A percentile compares a stretch with the other conserved stretches of the same genome.
These are phyloP conservation scores for Lissonota sp. DNA, from an alignment of 2,888 invertebrate genomes.

Conservation along the genomic window DNA sequence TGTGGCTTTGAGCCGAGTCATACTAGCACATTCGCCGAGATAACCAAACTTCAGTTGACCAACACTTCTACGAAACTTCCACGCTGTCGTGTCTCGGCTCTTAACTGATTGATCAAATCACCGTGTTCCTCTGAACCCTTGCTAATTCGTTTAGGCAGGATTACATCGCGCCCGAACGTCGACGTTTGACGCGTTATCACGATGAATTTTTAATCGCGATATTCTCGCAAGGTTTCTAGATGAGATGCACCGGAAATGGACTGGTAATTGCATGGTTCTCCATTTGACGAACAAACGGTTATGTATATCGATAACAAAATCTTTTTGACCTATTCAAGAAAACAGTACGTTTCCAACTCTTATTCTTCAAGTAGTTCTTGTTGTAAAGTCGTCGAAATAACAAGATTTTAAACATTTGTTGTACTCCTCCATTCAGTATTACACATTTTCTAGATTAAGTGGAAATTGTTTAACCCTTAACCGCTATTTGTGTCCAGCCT, in stretches of 20 bases:
- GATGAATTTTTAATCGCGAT: conserved; percentile 26
- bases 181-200: conserved; percentile 15
- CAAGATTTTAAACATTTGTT: too few species aligned
- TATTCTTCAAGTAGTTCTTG: too few species aligned
- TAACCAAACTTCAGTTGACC: conserved; percentile 38
- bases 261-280: conserved; percentile 17
- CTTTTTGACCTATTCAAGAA: too few species aligned
- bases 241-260: conserved; percentile 1
- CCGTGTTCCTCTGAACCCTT: too few species aligned
- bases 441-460: too few species aligned
- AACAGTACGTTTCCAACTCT: too few species aligned
- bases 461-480: too few species aligned
- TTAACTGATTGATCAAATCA: conserved; percentile 44
- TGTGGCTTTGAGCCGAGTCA: conserved; percentile 49
- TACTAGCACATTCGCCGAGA: not conserved
- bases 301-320: too few species aligned
- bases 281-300: not conserved
- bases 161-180: not conserved
- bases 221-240: not conserved
- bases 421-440: too few species aligned
- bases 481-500: too few species aligned
- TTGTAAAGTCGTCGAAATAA: too few species aligned
- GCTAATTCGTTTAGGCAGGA: conserved; percentile 4
- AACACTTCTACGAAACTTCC: conserved; percentile 42
- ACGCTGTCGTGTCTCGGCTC: conserved; percentile 8